Evolutionary conservation across 2,888 invertebrate species (phyloP).

Genomic region (Chymomyza amoena): DNA sequence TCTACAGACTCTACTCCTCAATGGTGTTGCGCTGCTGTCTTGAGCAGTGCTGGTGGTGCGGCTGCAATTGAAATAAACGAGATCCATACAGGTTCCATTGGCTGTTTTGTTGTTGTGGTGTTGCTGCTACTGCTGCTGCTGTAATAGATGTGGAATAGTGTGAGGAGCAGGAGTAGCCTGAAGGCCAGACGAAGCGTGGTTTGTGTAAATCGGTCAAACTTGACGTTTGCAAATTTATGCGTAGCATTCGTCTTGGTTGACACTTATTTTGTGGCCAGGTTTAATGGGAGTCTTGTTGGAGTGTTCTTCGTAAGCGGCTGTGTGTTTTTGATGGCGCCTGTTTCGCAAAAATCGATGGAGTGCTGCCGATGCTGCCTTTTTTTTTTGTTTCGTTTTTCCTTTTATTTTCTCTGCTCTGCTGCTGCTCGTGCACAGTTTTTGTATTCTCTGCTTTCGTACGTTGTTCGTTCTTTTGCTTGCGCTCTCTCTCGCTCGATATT

Average conservation of each 20-base stretch:
- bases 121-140: neutral
- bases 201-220: neutral
- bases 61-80: constrained; percentile 28
- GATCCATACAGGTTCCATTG: constrained; percentile 30
- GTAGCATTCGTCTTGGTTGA: neutral
- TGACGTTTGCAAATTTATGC: neutral
- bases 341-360: constrained; percentile 39
- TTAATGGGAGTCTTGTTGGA: neutral
- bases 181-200: neutral
- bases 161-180: neutral
- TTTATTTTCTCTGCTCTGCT: constrained; percentile 1
- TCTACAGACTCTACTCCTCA: neutral
- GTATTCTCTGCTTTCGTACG: neutral
- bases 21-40: constrained; percentile 12
- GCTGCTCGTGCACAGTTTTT: constrained; percentile 1
- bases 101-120: neutral
- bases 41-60: constrained; percentile 20
- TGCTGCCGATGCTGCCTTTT: constrained; percentile 9
- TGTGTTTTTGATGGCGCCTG: constrained; percentile 16
- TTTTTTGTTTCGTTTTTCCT: neutral
- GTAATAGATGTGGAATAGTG: neutral
- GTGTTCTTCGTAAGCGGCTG: neutral
- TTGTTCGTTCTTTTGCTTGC: neutral
- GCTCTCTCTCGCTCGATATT: neutral
- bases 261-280: neutral